phyloP scores from a whole-genome alignment of 2,797 vertebrate genomes.

The Poecile montanus region DNA sequence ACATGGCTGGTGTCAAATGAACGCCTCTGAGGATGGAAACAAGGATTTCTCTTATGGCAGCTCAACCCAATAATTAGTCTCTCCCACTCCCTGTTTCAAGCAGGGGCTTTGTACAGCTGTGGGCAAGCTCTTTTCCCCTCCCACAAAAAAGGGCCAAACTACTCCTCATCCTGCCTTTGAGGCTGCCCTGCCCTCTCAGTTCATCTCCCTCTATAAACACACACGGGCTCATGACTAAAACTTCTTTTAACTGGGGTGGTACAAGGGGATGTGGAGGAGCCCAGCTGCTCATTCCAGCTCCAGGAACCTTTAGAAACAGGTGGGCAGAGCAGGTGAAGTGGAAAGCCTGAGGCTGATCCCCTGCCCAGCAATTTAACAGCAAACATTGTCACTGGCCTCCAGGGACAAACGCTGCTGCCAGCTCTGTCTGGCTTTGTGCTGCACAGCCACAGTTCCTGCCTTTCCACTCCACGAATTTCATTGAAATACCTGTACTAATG shows the following conservation, averaged over 20 bases:
- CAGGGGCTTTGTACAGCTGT: neutral
- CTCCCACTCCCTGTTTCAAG: neutral
- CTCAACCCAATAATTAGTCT: neutral
- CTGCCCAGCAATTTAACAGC: neutral
- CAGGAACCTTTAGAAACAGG: neutral
- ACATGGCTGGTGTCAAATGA: rapidly evolving
- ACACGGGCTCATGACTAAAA: rapidly evolving
- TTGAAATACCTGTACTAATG: neutral
- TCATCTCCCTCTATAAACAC: neutral
- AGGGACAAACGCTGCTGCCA: neutral
- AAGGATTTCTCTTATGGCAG: neutral
- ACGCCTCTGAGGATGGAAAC: neutral
- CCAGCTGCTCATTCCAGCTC: rapidly evolving
- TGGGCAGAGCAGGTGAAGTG: neutral
- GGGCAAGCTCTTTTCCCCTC: neutral
- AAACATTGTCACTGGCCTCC: neutral
- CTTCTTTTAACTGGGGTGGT: rapidly evolving
- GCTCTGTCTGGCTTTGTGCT: neutral
- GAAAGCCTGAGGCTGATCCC: neutral
- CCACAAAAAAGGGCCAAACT: neutral
- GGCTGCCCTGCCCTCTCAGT: neutral
- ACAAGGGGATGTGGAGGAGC: neutral
- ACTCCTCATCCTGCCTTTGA: neutral
- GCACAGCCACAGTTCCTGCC: neutral
- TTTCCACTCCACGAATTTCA: neutral